A percentile compares a stretch with the other conserved stretches of the same genome.
These are phyloP conservation scores for Pitta sordida DNA, from an alignment of 2,113 vertebrate species.

Conservation along the genomic window DNA sequence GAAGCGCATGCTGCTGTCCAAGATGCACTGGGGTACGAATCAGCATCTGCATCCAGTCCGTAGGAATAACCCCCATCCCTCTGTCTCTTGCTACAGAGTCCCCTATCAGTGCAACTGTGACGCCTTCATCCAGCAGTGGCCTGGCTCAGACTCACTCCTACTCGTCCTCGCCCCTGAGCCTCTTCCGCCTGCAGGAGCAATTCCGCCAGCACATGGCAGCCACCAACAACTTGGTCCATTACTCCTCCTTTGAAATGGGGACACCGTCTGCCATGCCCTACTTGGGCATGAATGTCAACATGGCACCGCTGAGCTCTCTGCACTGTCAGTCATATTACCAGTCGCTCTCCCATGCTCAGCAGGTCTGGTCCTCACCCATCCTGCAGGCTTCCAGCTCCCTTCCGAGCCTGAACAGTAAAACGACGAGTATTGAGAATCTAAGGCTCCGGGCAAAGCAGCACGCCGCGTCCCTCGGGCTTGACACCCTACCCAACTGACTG, in stretches of 20 bases:
- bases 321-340: slow-evolving; percentile 98
- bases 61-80: background rate
- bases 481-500: slow-evolving; percentile 91
- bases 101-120: slow-evolving; percentile 74
- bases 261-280: slow-evolving; percentile 88
- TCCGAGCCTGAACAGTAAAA: slow-evolving; percentile 96
- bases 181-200: slow-evolving; percentile 98
- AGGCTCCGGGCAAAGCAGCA: slow-evolving; percentile 97
- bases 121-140: slow-evolving; percentile 77
- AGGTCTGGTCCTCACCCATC: slow-evolving; percentile 92
- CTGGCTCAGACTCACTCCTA: slow-evolving; percentile 91
- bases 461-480: slow-evolving; percentile 91
- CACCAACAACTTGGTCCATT: slow-evolving; percentile 97
- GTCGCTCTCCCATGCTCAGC: slow-evolving; percentile 92
- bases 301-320: slow-evolving; percentile 89
- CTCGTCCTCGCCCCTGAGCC: slow-evolving; percentile 95
- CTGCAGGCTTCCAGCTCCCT: slow-evolving; percentile 83
- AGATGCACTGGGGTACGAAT: background rate
- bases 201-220: slow-evolving; percentile 99
- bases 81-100: slow-evolving; percentile 80
- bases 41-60: background rate
- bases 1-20: background rate
- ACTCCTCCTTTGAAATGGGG: slow-evolving; percentile 94
- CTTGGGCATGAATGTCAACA: slow-evolving; percentile 93
- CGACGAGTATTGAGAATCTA: slow-evolving; percentile 97